These are phyloP conservation scores for Spizella passerina DNA, from an alignment of 2,797 vertebrate species.

Conservation along the genomic window DNA sequence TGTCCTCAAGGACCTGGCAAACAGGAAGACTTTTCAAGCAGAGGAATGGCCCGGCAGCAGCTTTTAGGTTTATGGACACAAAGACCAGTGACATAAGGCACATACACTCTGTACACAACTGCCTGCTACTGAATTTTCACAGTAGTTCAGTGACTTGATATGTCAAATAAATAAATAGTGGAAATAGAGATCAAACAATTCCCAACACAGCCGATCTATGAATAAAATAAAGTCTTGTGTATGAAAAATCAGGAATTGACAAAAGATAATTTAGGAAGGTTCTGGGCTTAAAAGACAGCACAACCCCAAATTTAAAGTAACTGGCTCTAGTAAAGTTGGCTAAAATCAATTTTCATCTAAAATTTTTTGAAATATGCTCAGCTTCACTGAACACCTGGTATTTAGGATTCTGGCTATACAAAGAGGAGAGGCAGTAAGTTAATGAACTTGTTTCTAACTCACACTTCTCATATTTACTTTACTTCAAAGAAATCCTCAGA, in stretches of 20 bases:
- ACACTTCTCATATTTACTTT: neutral
- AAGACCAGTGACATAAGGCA: constrained; percentile 33
- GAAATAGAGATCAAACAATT: neutral
- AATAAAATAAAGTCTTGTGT: neutral
- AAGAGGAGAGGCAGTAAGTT: neutral
- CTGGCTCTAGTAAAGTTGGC: neutral
- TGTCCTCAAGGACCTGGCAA: neutral
- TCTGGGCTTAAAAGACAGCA: neutral
- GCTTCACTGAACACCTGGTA: neutral
- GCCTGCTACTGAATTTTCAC: constrained; percentile 21
- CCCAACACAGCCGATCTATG: neutral
- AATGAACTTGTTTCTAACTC: neutral
- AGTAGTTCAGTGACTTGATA: constrained; percentile 27
- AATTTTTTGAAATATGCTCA: neutral
- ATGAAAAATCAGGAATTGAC: neutral
- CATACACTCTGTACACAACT: neutral
- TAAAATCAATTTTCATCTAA: neutral
- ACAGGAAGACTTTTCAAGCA: neutral
- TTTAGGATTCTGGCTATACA: neutral
- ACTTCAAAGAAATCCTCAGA: neutral
- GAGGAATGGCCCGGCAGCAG: neutral
- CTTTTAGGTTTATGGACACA: constrained; percentile 19
- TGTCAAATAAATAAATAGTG: constrained; percentile 18
- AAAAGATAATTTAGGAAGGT: neutral
- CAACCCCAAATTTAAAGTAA: neutral